Evolutionary conservation across 2,888 invertebrate species (phyloP), one percentile per base, ranked within the genome.

Genomic region (Stegana nigrithorax): DNA sequence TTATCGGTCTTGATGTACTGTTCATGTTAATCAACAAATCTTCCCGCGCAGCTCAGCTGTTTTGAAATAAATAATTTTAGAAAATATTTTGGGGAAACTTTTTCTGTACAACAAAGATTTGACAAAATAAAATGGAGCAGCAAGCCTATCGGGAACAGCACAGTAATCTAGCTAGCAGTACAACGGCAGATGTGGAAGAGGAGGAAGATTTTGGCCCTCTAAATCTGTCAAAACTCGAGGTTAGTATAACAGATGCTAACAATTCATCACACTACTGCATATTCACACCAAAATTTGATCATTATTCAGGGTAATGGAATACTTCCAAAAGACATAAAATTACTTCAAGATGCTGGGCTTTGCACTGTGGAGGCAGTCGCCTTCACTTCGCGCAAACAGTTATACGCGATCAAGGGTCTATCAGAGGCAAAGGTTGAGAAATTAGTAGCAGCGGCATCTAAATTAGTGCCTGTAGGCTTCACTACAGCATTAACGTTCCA

Each of bases 351-450:
- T 81, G 93, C 93, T 14, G 99, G 98, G 0, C 97, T 92, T 81
- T 91, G 95, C 81, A 99, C 99, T 0, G 93, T 99, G 0, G 98
- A 98, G 83, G 90, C 98, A 0, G 90, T 99, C 10, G 98, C 98
- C 0, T 98, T 93, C 87, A 92, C 97, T 1, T 96, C 98, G 0
- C 96, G 96, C 81, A 98, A 98, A 85, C 90, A 91, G 82, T 87
- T 99, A 0, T 87, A 96, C 1, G 87, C 91, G 5, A 93, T 97
- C 45, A 97, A 97, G 86, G 99, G 99, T 0, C 95, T 99, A 70
- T 97, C 97, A 51, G 99, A 99, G 83, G 94, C 93, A 0, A 99
- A 99, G 85, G 98, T 97, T 10, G 98, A 98, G 68, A 97, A 97
- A 87, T 91, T 98, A 69, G 81, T 96, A 63, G 89, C 89, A 2